Base-by-base conservation (phyloP, 2,113 vertebrate genomes). In the Macquaria ambigua region DNA sequence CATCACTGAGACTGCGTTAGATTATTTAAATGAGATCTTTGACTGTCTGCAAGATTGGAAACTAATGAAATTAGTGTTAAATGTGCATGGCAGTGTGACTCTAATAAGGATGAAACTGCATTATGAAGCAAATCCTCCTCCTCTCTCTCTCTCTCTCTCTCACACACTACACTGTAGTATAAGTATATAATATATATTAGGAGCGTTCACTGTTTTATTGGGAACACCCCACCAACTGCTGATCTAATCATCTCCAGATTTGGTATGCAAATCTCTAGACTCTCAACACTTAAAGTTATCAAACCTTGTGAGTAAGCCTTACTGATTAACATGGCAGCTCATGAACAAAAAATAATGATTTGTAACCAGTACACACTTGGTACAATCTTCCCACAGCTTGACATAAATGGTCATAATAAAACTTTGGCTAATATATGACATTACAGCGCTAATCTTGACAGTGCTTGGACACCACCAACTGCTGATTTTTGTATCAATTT, bases 1-100 rank as follows among this genome's bases (percentile, higher is more conserved):
- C 20, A 1, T 83, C 66, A 56, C 41, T 59, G 1, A 20, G 23
- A 25, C 9, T 0, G 46, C 48, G 34, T 31, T 56, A 55, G 39
- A 81, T 76, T 31, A 86, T 79, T 82, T 64, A 82, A 85, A 85
- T 69, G 55, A 86, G 50, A 8, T 61, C n/a, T 46, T 5, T 37
- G 58, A 84, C 20, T 21, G 63, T n/a, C 66, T 61, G 10, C 48
- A 77, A 82, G 55, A 67, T 18, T 39, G 50, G 37, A 43, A 80
- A 55, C 58, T 79, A 87, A 92, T 87, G 52, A 55, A 87, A 83
- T 86, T 82, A 85, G 7, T 41, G 31, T 43, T 77, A 59, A 39
- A 46, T 64, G 34, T 73, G 67, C 41, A 28, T 31, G 63, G 62
- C 75, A 53, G 31, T 23, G 20, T 72, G 50, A 79, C 59, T 90